Base-by-base conservation (phyloP, 2,888 invertebrate genomes). In the Lochmaea capreae region DNA sequence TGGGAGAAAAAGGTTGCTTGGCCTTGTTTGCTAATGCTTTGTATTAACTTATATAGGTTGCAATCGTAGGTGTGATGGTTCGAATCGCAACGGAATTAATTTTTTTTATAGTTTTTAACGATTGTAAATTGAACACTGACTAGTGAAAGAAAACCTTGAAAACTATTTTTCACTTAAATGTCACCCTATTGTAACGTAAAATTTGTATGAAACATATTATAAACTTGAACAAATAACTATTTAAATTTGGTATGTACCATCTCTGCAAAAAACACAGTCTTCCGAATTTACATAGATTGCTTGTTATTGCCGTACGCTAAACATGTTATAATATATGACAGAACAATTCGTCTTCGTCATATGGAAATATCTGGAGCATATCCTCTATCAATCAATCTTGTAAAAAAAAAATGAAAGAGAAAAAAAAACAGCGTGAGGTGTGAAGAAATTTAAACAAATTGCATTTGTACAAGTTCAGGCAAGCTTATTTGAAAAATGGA, bases 231-330 rank as follows among this genome's bases (percentile, higher is more conserved):
- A 9, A 39, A 39, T 62, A 54, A 46, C n/a, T 52, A 57, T 46
- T 63, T 49, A 26, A 59, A 22, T 42, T 52, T 54, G 63, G 26
- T n/a, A 43, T 18, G 5, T 18, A 9, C 42, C 62, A 63, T 18
- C 62, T 63, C 62, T 18, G 62, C 62, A 43, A 18, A 59, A 9
- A 16, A 42, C 33, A 46, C 58, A 54, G 68, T 67, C 69, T 65
- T 67, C 69, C 69, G 61, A 65, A 77, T 78, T 78, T 78, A 77
- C 78, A 78, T 78, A 76, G 75, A 67, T 72, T 73, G 77, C 78
- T 78, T 78, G 78, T 78, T 78, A 78, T 77, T 76, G 68, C 74
- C 33, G 52, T 59, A 61, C 49, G 65, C 62, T 54, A 63, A 59
- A 67, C 67, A 67, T 59, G 59, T 59, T 67, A 59, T n/a, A n/a